Conservation (phyloP, 2,113 vertebrate species). For the Gavialis gangeticus region DNA sequence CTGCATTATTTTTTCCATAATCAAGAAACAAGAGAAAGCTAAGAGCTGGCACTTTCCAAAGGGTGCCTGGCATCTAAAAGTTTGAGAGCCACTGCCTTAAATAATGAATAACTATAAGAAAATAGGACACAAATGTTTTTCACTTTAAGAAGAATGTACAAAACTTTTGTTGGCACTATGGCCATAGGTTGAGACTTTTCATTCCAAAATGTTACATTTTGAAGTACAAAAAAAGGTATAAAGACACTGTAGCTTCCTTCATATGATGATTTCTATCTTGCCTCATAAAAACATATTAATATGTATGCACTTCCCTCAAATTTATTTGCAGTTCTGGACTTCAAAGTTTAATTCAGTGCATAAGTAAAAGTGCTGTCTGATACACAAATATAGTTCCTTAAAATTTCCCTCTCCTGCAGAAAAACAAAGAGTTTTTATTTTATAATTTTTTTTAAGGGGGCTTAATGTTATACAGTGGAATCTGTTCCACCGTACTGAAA, state of each 20-base stretch:
- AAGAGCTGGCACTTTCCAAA: no score
- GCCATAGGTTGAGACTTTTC: background rate
- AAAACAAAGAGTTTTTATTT: background rate
- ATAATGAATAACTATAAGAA: background rate
- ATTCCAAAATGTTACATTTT: background rate
- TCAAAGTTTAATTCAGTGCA: background rate
- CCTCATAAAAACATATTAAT: background rate
- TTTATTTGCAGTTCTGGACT: background rate
- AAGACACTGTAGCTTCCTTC: background rate
- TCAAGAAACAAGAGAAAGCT: no score
- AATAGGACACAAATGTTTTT: fast-evolving
- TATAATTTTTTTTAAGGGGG: background rate
- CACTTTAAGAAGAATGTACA: background rate
- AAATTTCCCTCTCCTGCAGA: background rate
- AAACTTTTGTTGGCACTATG: background rate
- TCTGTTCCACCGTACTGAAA: background rate
- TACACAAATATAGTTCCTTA: background rate
- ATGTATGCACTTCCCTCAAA: background rate
- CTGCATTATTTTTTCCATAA: no score
- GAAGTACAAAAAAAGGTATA: background rate
- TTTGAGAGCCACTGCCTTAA: background rate
- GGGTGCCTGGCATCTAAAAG: no score
- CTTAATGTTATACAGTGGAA: background rate
- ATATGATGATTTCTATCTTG: background rate
- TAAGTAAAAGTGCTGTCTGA: background rate